A percentile compares a stretch with the other conserved stretches of the same genome.
Evolutionary conservation across 2,797 vertebrate genomes (phyloP).

Genomic region (Muscicapa comitata): DNA sequence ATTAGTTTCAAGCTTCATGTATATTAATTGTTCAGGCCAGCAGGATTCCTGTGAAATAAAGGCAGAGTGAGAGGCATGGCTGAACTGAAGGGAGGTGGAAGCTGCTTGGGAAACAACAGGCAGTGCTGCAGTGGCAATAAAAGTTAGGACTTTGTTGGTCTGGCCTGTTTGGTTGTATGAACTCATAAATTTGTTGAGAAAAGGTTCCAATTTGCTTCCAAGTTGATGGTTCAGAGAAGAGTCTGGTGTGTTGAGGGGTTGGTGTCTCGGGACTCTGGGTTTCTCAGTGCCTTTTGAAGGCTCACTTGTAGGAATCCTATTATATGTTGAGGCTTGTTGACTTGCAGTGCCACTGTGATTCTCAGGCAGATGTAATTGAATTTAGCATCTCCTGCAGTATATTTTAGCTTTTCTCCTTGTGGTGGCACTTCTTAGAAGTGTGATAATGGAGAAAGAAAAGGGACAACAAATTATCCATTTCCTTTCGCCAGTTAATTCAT

Average conservation of each 20-base stretch:
- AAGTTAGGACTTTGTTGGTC: background rate
- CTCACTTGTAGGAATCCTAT: background rate
- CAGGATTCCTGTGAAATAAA: background rate
- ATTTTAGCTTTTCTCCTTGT: background rate
- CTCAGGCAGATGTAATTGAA: background rate
- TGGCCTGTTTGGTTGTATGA: background rate
- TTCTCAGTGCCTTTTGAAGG: background rate
- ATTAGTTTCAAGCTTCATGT: background rate
- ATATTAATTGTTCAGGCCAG: background rate
- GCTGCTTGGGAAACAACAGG: background rate
- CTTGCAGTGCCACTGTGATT: background rate
- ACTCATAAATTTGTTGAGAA: background rate
- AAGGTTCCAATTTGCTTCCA: background rate
- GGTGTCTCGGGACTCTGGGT: background rate
- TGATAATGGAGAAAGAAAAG: background rate
- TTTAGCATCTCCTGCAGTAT: background rate
- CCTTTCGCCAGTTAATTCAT: background rate
- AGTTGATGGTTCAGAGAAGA: background rate
- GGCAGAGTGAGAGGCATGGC: background rate
- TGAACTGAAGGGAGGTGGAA: background rate
- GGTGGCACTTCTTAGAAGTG: background rate
- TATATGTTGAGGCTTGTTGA: background rate
- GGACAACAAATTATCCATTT: background rate
- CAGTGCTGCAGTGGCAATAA: no score
- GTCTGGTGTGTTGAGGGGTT: fast-evolving